Conservation (phyloP, 2,113 vertebrate species). For the Microtus montanus region DNA sequence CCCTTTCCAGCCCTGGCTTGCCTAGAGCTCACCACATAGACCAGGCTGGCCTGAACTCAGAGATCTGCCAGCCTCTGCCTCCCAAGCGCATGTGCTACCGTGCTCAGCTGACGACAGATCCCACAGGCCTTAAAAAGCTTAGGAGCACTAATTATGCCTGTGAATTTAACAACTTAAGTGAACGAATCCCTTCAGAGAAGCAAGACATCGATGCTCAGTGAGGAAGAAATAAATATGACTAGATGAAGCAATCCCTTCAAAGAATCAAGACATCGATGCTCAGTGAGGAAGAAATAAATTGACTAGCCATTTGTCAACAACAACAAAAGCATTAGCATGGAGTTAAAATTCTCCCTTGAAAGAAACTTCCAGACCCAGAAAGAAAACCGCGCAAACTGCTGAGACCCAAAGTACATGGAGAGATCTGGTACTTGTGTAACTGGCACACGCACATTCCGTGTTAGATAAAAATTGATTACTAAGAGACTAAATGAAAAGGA, state of each 20-base stretch:
- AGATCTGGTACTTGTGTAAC: background rate
- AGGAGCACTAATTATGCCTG: background rate
- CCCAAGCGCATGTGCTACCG: background rate
- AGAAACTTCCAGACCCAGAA: background rate
- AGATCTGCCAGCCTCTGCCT: background rate
- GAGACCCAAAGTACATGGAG: background rate
- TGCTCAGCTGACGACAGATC: background rate
- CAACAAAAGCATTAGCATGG: background rate
- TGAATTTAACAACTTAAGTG: slow-evolving; percentile 34
- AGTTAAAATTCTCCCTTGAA: slow-evolving; percentile 5
- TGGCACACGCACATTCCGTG: background rate
- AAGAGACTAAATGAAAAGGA: slow-evolving; percentile 21
- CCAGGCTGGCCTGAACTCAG: no score
- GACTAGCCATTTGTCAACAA: background rate
- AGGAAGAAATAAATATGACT: slow-evolving; percentile 8
- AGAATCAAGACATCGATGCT: background rate
- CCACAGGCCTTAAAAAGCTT: slow-evolving; percentile 3
- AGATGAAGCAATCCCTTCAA: slow-evolving; percentile 7
- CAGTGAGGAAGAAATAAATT: slow-evolving; percentile 41
- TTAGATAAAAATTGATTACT: background rate
- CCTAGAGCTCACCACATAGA: background rate
- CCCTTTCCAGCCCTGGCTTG: background rate
- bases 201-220: background rate
- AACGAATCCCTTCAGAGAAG: slow-evolving; percentile 29
- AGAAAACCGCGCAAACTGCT: background rate